Evolutionary conservation across 1,140 invertebrate species (phyloP), one percentile per base, ranked within the genome.

Genomic region (Drosophila sproati): DNA sequence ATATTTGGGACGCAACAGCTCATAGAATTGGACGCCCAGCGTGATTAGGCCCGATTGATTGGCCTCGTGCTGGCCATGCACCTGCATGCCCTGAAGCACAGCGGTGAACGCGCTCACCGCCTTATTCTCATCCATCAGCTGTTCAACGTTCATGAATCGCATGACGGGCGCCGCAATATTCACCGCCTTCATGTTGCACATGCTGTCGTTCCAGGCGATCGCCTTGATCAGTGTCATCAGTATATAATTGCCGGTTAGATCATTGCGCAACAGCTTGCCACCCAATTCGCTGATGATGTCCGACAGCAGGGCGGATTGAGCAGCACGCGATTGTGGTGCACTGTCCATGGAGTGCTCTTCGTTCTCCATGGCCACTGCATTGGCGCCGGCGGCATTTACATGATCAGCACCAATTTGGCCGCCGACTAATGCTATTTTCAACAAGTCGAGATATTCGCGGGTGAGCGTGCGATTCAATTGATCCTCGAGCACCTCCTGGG

Each of bases 401-500:
- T 91, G 83, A 75, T 92, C 91, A 0, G 79, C 73, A 0, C 91
- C 82, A 6, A 92, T 92, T 35, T 91, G 87, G 2, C 94, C 94
- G 6, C 94, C 94, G 28, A 94, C 93, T 35, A 94, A 72, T 0
- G 93, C 94, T 0, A 96, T 95, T 93, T 96, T 96, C 0, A 98
- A 90, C 1, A 98, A 94, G 73, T 98, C 97, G 4, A 98, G 91
- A 88, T 98, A 97, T 92, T 98, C 97, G 70, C 97, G 94, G 0
- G 97, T 97, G n/a, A 98, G 92, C 63, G 96, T 96, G 50, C 97
- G 93, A 62, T 97, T 97, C 3, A 98, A 93, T 93, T 98, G 97
- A 87, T 98, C 97, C 82, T 98, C 96, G 0, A 98, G 93, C 2
- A 98, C 95, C 93, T 98, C 97, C 91, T 97, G 96, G 8, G 96